Conservation (phyloP, 2,888 invertebrate species). For the Sisyra nigra region DNA sequence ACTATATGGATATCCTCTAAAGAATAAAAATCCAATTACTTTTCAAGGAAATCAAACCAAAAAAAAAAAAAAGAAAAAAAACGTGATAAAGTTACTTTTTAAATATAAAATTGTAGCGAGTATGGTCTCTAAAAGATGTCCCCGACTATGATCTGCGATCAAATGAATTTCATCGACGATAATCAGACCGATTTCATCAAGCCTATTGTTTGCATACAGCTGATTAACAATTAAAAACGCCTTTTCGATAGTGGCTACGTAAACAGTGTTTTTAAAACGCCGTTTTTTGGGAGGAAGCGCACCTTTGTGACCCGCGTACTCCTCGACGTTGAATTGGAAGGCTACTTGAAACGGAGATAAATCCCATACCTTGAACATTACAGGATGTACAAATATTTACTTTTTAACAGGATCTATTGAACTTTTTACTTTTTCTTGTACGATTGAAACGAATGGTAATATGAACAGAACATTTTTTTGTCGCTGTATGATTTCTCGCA, state of each 20-base stretch:
- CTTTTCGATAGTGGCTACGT: conserved; percentile 91
- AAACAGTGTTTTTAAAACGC: conserved; percentile 60
- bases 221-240: conserved; percentile 72
- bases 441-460: conserved; percentile 89
- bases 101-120: conserved; percentile 63
- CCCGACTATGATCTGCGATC: conserved; percentile 74
- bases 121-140: conserved; percentile 68
- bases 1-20: conserved; percentile 64
- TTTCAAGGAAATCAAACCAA: background rate
- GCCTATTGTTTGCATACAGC: conserved; percentile 58
- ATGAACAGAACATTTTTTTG: conserved; percentile 76
- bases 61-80: too few relatives aligned
- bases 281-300: conserved; percentile 61
- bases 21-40: conserved; percentile 14
- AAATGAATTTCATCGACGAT: conserved; percentile 88
- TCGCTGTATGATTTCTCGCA: conserved; percentile 65
- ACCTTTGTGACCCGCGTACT: conserved; percentile 88
- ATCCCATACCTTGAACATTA: conserved; percentile 51
- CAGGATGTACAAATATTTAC: too few relatives aligned
- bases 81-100: conserved; percentile 37
- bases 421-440: conserved; percentile 76
- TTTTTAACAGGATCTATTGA: too few relatives aligned
- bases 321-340: conserved; percentile 80
- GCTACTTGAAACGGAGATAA: conserved; percentile 77
- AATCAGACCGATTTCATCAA: conserved; percentile 63